These are phyloP conservation scores for Drosophila pachea DNA, from an alignment of 1,140 invertebrate genomes.

Conservation along the genomic window DNA sequence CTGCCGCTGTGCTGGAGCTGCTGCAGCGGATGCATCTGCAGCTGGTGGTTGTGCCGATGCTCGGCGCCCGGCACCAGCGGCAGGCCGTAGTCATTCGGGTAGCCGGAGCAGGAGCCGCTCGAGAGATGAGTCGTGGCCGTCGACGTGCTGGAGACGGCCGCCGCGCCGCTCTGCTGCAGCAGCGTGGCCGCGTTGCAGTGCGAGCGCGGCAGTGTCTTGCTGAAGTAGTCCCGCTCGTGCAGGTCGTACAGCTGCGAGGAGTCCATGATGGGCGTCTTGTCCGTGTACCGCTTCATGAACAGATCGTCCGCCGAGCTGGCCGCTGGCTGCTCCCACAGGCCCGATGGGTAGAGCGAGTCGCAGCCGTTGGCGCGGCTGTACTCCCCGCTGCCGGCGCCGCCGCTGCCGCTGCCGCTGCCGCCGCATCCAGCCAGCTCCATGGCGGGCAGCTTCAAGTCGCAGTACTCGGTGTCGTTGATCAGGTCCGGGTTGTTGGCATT, in stretches of 20 bases:
- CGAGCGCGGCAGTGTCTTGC: conserved; percentile 80
- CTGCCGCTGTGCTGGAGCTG: conserved; percentile 61
- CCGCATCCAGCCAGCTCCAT: conserved; percentile 40
- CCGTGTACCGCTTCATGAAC: conserved; percentile 82
- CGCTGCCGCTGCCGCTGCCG: conserved; percentile 18
- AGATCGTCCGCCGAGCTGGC: conserved; percentile 78
- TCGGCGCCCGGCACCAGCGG: conserved; percentile 82
- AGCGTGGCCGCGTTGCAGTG: conserved; percentile 36
- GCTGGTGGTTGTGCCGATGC: conserved; percentile 74
- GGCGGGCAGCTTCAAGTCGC: conserved; percentile 60
- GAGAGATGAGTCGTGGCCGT: conserved; percentile 70
- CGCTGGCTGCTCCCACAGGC: conserved; percentile 82
- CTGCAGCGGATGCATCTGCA: conserved; percentile 73
- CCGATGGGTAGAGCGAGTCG: conserved; percentile 86
- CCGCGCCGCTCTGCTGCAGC: conserved; percentile 39
- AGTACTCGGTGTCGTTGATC: conserved; percentile 86
- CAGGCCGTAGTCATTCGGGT: conserved; percentile 88
- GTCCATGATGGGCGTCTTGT: conserved; percentile 87
- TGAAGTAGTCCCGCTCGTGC: conserved; percentile 80
- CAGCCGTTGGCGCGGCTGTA: conserved; percentile 84
- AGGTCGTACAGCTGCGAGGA: conserved; percentile 71
- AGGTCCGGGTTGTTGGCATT: conserved; percentile 88
- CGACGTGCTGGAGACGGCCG: conserved; percentile 59
- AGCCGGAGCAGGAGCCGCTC: conserved; percentile 78
- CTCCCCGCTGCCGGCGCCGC: conserved; percentile 81